Base-by-base conservation (phyloP, 2,113 vertebrate species). In the Rhabdornis inornatus region DNA sequence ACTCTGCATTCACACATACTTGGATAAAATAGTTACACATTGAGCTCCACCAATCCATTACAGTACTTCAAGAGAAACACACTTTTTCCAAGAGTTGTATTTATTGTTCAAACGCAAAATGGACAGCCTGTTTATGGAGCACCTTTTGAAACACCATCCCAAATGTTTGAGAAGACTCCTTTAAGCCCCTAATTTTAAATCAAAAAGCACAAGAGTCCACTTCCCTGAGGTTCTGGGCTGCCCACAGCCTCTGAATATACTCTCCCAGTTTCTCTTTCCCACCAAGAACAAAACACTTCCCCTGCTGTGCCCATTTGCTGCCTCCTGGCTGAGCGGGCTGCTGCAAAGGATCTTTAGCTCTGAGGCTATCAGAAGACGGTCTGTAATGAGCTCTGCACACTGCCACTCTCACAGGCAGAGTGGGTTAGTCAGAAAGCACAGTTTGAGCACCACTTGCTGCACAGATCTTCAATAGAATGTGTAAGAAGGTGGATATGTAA, bases 241-340 rank as follows among this genome's bases (percentile, higher is more conserved):
- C 50, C 84, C 49, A 40, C 50, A 86, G 65, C 25, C 55, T 83
- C 82, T 77, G 55, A 93, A 83, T 39, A 53, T 35, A 59, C 59
- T 70, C 85, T 69, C 74, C 81, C 63, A 18, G 30, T 50, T 87
- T 85, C 84, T 78, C 63, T 88, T 95, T 81, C 91, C 93, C 65
- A 90, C 89, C 83, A 95, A 94, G 96, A 95, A 95, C 74, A 95
- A 94, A 97, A 95, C 5, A 4, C 31, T 95, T 87, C 65, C 57
- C 95, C 92, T 69, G 89, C 96, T 95, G 96, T 82, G 96, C 77
- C 94, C 84, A 76, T 96, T 96, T 94, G 87, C 92, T 94, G 77
- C 74, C 77, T 92, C 87, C 87, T 64, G 64, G 81, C 86, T 76
- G 56, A 95, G 91, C 24, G 21, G 92, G 68, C 86, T 78, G 47